Evolutionary conservation across 2,888 invertebrate genomes (phyloP).

Genomic region (Drosophila affinis): DNA sequence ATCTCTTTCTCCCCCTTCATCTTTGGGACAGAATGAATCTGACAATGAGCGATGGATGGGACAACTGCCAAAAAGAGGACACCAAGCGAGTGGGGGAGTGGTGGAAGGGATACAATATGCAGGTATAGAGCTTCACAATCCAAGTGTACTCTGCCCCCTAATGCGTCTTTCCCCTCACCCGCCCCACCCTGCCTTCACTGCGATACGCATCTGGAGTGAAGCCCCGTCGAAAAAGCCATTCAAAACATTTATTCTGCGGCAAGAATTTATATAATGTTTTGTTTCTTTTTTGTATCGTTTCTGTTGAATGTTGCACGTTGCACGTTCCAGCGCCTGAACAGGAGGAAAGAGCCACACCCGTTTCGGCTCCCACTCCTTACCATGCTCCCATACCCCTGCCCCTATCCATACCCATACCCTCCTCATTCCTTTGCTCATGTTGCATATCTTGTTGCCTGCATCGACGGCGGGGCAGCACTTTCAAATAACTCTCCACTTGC

Average conservation of each 20-base stretch:
- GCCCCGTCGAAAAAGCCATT: constrained; percentile 22
- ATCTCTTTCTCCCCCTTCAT: too few relatives aligned
- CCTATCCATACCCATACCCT: not conserved
- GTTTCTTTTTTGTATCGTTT: constrained; percentile 37
- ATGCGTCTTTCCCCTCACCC: not conserved
- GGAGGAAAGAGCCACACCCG: constrained; percentile 65
- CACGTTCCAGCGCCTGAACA: constrained; percentile 38
- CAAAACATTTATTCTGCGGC: constrained; percentile 40
- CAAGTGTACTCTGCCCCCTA: not conserved
- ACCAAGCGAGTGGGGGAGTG: not conserved
- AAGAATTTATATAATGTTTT: constrained; percentile 71
- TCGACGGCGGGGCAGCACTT: constrained; percentile 45
- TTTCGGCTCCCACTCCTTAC: constrained; percentile 37
- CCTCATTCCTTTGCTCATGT: constrained; percentile 22
- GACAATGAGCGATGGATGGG: constrained; percentile 55
- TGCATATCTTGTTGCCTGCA: constrained; percentile 46
- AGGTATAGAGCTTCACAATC: too few relatives aligned
- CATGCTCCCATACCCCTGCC: not conserved
- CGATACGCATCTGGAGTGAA: constrained; percentile 50
- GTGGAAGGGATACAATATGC: too few relatives aligned
- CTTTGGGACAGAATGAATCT: not conserved
- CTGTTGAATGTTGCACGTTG: constrained; percentile 41
- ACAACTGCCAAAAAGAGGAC: constrained; percentile 46
- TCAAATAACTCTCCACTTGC: constrained; percentile 51
- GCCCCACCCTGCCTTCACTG: not conserved